phyloP scores from a whole-genome alignment of 2,888 invertebrate species.

The Tinea trinotella region DNA sequence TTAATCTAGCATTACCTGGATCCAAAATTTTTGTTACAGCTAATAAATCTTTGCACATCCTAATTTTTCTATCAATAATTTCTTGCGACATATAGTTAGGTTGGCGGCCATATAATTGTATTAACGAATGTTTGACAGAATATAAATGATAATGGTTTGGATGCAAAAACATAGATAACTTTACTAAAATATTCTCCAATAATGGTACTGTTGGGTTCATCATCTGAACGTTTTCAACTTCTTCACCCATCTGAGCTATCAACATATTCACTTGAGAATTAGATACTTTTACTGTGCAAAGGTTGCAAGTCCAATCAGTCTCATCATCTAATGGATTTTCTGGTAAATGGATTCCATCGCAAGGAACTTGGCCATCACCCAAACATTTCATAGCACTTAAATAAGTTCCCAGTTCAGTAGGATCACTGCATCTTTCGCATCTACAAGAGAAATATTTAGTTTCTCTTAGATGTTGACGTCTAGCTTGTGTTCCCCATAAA shows the following conservation, averaged over 20 bases:
- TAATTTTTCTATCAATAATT: conserved; percentile 75
- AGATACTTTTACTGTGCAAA: conserved; percentile 76
- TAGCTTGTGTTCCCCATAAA: conserved; percentile 87
- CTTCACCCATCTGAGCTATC: conserved; percentile 80
- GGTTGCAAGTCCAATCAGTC: conserved; percentile 83
- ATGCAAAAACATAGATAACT: conserved; percentile 83
- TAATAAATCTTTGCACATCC: conserved; percentile 77
- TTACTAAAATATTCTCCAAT: conserved; percentile 76
- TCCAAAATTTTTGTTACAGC: conserved; percentile 76
- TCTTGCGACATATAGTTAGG: conserved; percentile 74
- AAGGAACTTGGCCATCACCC: conserved; percentile 68
- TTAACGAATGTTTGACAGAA: conserved; percentile 84
- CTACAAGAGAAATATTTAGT: conserved; percentile 85
- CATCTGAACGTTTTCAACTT: conserved; percentile 78
- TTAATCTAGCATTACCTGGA: conserved; percentile 80
- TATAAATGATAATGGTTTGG: conserved; percentile 89
- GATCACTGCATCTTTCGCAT: conserved; percentile 82
- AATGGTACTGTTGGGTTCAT: conserved; percentile 74
- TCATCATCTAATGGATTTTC: conserved; percentile 78
- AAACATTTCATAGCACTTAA: conserved; percentile 80
- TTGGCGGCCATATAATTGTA: conserved; percentile 84
- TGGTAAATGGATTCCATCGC: conserved; percentile 80
- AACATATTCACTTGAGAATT: conserved; percentile 77
- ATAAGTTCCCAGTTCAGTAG: conserved; percentile 85
- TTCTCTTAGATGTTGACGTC: conserved; percentile 82